phyloP scores from a whole-genome alignment of 2,797 vertebrate species.

The Balearica regulorum region DNA sequence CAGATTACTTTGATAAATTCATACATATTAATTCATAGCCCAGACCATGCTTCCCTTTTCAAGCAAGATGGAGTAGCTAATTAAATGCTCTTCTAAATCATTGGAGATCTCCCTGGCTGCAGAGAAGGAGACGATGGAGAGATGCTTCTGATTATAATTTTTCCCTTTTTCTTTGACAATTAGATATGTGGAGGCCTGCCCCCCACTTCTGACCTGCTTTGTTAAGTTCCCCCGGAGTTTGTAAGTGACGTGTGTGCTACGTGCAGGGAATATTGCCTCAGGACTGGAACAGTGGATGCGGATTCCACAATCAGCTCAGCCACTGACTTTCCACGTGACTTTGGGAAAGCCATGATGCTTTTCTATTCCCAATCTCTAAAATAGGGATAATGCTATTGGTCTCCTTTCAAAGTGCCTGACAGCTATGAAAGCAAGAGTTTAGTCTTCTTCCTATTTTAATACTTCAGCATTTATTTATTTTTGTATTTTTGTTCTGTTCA shows the following conservation, averaged over 20 bases:
- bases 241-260: accelerated
- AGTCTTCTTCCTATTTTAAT: neutral
- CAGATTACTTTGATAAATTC: neutral
- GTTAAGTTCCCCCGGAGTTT: neutral
- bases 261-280: accelerated
- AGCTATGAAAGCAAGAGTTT: neutral
- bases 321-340: accelerated
- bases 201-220: neutral
- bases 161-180: neutral
- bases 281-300: neutral
- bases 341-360: neutral
- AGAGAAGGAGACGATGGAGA: neutral
- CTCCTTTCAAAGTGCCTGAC: neutral
- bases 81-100: neutral
- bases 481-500: neutral
- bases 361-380: neutral
- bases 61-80: neutral
- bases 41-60: neutral
- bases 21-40: neutral
- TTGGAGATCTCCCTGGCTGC: neutral
- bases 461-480: neutral
- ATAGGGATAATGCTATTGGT: neutral
- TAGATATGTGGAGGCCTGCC: neutral
- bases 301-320: neutral
- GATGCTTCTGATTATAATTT: neutral